Percentiles rank a stretch among this genome's conserved stretches.
phyloP scores from a whole-genome alignment of 2,797 vertebrate genomes.

The Tauraco hartlaubi region DNA sequence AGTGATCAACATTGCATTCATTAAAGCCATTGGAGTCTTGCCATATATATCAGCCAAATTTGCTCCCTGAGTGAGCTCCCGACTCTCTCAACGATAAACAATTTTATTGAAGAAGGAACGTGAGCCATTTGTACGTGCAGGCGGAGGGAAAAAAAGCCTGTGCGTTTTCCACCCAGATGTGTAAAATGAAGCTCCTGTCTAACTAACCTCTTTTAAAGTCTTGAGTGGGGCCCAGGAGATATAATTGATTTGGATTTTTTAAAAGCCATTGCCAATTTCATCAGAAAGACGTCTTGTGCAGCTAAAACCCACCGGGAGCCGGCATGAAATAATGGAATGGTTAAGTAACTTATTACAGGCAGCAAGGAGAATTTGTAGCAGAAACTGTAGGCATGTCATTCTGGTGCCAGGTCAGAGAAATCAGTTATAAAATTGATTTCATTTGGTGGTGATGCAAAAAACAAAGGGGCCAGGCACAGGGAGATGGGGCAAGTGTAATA shows the following conservation, averaged over 20 bases:
- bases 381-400: conserved; percentile 42
- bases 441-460: not conserved
- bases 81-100: not conserved
- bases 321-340: conserved; percentile 43
- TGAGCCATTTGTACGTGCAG: not conserved
- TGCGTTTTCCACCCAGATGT: conserved; percentile 3
- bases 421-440: not conserved
- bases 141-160: not conserved
- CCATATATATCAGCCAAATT: conserved; percentile 46
- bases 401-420: conserved; percentile 43
- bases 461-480: not conserved
- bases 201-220: conserved; percentile 38
- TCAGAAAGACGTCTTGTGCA: conserved; percentile 16
- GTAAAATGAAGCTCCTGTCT: not conserved
- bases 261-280: conserved; percentile 37
- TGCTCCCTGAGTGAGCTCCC: not conserved
- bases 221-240: conserved; percentile 5
- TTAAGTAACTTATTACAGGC: conserved; percentile 65
- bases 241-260: conserved; percentile 51
- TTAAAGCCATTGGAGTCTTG: conserved; percentile 54
- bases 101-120: not conserved
- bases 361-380: conserved; percentile 47
- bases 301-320: conserved; percentile 41
- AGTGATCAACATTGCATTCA: conserved; percentile 45
- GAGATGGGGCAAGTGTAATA: not conserved